Evolutionary conservation across 2,113 vertebrate genomes (phyloP).

Genomic region (Paraplagusia blochii): DNA sequence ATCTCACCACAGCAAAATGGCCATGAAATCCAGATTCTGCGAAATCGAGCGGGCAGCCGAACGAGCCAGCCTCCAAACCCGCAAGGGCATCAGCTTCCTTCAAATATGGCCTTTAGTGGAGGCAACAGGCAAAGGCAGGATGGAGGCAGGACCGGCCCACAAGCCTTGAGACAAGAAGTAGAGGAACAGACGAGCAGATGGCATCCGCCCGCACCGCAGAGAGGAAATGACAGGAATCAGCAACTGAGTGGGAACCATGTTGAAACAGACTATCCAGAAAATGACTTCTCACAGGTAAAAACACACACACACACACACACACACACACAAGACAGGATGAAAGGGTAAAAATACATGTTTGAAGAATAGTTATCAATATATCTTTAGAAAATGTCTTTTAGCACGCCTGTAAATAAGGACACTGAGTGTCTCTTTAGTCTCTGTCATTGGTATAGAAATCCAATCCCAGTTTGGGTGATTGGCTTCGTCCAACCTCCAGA

Average conservation of each 20-base stretch:
- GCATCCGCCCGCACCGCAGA: conserved; percentile 20
- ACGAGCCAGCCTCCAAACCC: conserved; percentile 36
- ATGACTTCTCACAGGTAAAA: conserved; percentile 61
- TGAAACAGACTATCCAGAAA: conserved; percentile 53
- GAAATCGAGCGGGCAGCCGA: conserved; percentile 45
- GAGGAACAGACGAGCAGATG: conserved; percentile 27
- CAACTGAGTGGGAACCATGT: conserved; percentile 67
- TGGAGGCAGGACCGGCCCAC: conserved; percentile 5
- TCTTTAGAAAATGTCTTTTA: no score
- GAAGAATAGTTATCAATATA: no score
- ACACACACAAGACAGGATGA: no score
- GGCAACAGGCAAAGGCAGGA: conserved; percentile 61
- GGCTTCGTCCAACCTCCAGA: no score
- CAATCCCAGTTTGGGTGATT: no score
- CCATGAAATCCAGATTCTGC: conserved; percentile 73
- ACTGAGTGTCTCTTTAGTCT: no score
- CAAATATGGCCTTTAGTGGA: conserved; percentile 54
- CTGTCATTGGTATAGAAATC: no score
- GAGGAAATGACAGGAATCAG: conserved; percentile 34
- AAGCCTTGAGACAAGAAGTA: conserved; percentile 31
- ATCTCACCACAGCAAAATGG: conserved; percentile 57
- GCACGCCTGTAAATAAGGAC: no score
- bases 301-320: no score
- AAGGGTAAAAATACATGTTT: no score
- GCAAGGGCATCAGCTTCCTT: conserved; percentile 63